Conservation (phyloP, 2,113 vertebrate species). For the Mastomys natalensis region DNA sequence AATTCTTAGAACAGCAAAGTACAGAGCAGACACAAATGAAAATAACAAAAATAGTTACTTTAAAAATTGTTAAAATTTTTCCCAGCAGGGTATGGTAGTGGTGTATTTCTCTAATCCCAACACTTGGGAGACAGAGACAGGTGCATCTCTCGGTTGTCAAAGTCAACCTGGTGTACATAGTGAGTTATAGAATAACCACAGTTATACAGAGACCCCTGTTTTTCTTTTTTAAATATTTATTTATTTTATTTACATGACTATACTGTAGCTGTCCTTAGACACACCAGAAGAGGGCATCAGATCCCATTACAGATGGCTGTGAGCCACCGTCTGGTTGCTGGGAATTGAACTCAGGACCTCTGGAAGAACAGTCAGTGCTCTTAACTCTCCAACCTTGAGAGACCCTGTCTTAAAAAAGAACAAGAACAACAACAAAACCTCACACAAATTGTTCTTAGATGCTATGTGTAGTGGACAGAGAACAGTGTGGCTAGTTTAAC, state of each 20-base stretch:
- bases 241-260: too few species aligned
- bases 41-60: conserved; percentile 50
- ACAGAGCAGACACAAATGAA: not conserved
- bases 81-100: not conserved
- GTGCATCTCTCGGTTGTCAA: not conserved
- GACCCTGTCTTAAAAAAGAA: not conserved
- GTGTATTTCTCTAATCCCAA: not conserved
- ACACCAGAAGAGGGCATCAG: too few species aligned
- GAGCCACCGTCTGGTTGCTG: too few species aligned
- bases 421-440: not conserved
- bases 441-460: not conserved
- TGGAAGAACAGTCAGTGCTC: too few species aligned
- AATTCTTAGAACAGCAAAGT: conserved; percentile 31
- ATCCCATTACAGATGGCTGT: too few species aligned
- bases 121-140: not conserved
- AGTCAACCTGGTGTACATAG: not conserved
- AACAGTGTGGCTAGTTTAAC: conserved; percentile 26
- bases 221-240: too few species aligned
- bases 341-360: too few species aligned
- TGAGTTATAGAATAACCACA: not conserved
- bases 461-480: not conserved
- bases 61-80: conserved; percentile 22
- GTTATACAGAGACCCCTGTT: too few species aligned
- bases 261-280: too few species aligned
- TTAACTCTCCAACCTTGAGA: too few species aligned